Conservation (phyloP, 1,140 invertebrate genomes). For the Ladona fulva region DNA sequence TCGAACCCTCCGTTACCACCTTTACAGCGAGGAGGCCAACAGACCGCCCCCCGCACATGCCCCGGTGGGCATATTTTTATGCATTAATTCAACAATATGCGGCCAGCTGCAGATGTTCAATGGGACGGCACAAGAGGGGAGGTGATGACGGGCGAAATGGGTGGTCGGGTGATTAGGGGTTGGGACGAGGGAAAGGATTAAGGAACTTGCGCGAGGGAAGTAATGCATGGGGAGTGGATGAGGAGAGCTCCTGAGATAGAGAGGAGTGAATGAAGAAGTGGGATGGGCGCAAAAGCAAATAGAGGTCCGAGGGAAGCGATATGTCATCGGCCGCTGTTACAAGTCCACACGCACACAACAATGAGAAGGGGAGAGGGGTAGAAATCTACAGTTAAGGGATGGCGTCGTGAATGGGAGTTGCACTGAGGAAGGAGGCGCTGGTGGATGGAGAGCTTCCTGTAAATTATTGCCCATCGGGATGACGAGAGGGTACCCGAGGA, state of each 20-base stretch:
- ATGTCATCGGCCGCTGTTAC: neutral
- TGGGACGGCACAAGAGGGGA: neutral
- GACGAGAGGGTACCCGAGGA: neutral
- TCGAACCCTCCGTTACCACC: neutral
- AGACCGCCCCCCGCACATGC: neutral
- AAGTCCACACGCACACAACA: neutral
- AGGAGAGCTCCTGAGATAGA: neutral
- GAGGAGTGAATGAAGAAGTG: neutral
- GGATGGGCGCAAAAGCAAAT: neutral
- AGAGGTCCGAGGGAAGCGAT: neutral
- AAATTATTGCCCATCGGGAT: neutral
- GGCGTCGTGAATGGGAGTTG: neutral
- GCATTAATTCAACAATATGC: constrained; percentile 10
- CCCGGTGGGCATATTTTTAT: constrained; percentile 4
- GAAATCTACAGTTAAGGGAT: neutral
- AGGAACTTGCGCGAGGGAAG: neutral
- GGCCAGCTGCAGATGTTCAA: constrained; percentile 6
- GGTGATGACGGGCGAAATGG: neutral
- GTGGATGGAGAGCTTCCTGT: neutral
- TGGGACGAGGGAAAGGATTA: neutral
- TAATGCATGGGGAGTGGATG: neutral
- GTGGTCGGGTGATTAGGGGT: neutral
- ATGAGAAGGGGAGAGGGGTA: neutral
- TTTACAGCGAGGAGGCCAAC: neutral
- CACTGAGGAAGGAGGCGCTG: neutral